phyloP scores from a whole-genome alignment of 2,797 vertebrate genomes.

The Darevskia nairensis region DNA sequence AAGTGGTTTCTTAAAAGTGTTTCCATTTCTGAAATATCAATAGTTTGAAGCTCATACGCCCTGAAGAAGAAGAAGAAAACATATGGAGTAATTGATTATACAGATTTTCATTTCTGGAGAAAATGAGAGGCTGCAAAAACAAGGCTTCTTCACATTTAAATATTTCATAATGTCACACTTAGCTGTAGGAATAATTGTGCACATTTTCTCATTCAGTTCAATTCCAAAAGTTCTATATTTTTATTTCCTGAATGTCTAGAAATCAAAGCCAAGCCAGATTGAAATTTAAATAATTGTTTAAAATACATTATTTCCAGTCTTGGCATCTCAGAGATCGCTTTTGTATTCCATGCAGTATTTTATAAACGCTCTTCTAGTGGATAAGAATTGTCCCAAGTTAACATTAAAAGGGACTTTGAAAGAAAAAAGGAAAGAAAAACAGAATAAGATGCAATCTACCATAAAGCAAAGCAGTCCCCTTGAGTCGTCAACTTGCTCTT shows the following conservation, averaged over 20 bases:
- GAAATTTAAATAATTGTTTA: slow-evolving; percentile 30
- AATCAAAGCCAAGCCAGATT: slow-evolving; percentile 58
- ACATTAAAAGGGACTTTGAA: not conserved
- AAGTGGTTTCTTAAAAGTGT: slow-evolving; percentile 11
- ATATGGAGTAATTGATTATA: slow-evolving; percentile 60
- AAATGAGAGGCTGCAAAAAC: slow-evolving; percentile 55
- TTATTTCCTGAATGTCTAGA: slow-evolving; percentile 54
- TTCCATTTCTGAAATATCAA: slow-evolving; percentile 52
- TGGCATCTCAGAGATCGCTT: slow-evolving; percentile 12
- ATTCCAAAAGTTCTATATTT: slow-evolving; percentile 58
- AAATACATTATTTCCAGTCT: slow-evolving; percentile 43
- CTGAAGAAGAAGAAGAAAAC: slow-evolving; percentile 45
- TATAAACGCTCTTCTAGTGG: not conserved
- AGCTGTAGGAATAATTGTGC: slow-evolving; percentile 33
- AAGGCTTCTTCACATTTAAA: slow-evolving; percentile 45
- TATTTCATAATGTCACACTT: slow-evolving; percentile 61
- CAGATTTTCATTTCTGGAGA: slow-evolving; percentile 54
- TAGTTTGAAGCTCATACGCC: slow-evolving; percentile 46
- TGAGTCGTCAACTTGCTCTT: slow-evolving; percentile 7
- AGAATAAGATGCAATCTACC: slow-evolving; percentile 18
- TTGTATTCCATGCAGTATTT: not conserved
- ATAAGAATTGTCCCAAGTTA: slow-evolving; percentile 45
- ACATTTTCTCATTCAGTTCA: slow-evolving; percentile 53
- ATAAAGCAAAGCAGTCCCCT: slow-evolving; percentile 37
- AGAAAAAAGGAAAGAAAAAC: not conserved